Base-by-base conservation (phyloP, 2,888 invertebrate species). In the Pseudococcus viburni region DNA sequence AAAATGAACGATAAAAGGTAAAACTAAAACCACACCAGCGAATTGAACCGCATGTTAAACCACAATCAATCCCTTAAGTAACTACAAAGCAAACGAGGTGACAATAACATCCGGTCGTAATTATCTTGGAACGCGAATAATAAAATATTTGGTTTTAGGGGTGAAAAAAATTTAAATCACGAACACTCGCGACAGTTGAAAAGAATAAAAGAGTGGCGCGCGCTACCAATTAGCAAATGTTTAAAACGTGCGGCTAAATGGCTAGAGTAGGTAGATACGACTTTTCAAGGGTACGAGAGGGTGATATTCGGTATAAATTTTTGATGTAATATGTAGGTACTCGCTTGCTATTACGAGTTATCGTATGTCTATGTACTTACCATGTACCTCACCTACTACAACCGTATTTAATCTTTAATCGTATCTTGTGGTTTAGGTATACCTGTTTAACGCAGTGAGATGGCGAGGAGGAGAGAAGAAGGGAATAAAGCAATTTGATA, bases 171-270 rank as follows among this genome's bases (percentile, higher is more conserved):
- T 51, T 15, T 15, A 51, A 51, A 51, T 51, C 51, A 51, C 51
- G 51, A 51, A 51, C 51, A 15, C 12, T 51, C 15, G 51, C 51
- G 51, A 15, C 51, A 15, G 15, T 0, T 1, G 51, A 51, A 15
- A 51, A 64, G 9, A 19, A 19, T 8, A 8, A 15, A 8, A 64
- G 19, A 64, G 64, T 19, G 64, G 19, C 11, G 19, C 64, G 19
- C n/a, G 64, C 64, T n/a, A 64, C 64, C 64, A 64, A 64, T 64
- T 64, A 64, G 64, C 64, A 64, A 64, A 64, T 64, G 19, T 22
- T 22, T 6, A 17, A 64, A 64, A 64, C 15, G 64, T 64, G 42
- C 42, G 64, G 64, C n/a, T 64, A 64, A 64, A 64, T n/a, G 8
- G 64, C n/a, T 64, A 64, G 6, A 64, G 64, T 64, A 33, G 26